Evolutionary conservation across 2,888 invertebrate genomes (phyloP), one percentile per base, ranked within the genome.

Genomic region (Uloborus plumipes): DNA sequence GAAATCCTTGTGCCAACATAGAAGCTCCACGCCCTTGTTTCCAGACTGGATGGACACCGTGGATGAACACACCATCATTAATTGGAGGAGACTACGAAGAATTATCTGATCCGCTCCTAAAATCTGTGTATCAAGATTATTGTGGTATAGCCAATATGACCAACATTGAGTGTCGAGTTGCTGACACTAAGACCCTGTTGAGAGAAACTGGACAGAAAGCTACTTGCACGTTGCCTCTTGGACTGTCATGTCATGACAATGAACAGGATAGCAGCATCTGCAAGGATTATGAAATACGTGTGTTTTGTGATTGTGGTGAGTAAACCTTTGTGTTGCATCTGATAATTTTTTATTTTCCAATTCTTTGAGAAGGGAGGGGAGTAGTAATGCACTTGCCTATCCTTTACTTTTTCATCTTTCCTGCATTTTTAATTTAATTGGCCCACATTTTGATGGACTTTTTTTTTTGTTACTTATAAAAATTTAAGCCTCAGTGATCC

Each of bases 271-370:
- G 26, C n/a, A 39, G 74, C 66, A 66, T 84, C 13, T 96, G 96
- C 86, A 91, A 92, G 1, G 95, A 96, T 90, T 96, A 95, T 88
- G 95, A 96, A 89, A 93, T 96, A 67, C 91, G 94, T 49, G 93
- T 95, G 1, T 90, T 92, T 58, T 96, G 96, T 87, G 89, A 90
- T 74, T 94, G 94, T 88, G 89, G 88, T 88, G 78, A 85, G 86
- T 82, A 14, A 11, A 4, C 0, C n/a, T n/a, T 61, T 61, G 1
- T 18, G 16, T 55, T 55, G 55, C 39, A 39, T 39, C 9, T 39
- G 39, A 39, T 39, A 11, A 39, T 39, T 7, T 39, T 11, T 7
- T 1, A 39, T 9, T 39, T 39, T 7, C 9, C 39, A 39, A 11
- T 39, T 39, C 39, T 39, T 39, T 39, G 39, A 9, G 39, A 39